These are phyloP conservation scores for Sebastes hubbsi DNA, from an alignment of 2,797 vertebrate genomes.

Conservation along the genomic window DNA sequence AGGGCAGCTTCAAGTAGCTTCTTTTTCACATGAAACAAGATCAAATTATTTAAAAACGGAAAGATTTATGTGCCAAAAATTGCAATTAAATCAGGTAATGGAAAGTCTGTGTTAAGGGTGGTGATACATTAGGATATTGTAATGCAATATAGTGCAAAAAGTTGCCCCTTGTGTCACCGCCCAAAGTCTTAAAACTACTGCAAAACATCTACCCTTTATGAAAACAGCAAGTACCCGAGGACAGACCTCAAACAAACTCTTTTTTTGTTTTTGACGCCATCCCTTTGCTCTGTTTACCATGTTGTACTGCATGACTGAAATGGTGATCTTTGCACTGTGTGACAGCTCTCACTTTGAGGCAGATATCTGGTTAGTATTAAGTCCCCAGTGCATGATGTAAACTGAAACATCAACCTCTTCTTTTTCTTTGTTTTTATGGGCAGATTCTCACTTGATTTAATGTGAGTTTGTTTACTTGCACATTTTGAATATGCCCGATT, in stretches of 20 bases:
- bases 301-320: slow-evolving; percentile 56
- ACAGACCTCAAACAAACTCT: slow-evolving; percentile 1
- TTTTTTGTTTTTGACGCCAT: background rate
- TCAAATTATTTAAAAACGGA: background rate
- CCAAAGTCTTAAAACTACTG: slow-evolving; percentile 18
- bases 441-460: slow-evolving; percentile 39
- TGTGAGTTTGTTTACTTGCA: slow-evolving; percentile 48
- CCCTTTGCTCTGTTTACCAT: slow-evolving; percentile 21
- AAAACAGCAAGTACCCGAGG: background rate
- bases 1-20: slow-evolving; percentile 14
- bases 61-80: slow-evolving; percentile 52
- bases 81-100: background rate
- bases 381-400: slow-evolving; percentile 47
- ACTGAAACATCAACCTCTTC: slow-evolving; percentile 30
- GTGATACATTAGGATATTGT: background rate
- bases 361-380: slow-evolving; percentile 30
- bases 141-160: background rate
- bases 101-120: background rate
- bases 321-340: slow-evolving; percentile 56
- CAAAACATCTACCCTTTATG: slow-evolving; percentile 1
- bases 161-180: background rate
- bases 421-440: slow-evolving; percentile 10
- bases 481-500: slow-evolving; percentile 16
- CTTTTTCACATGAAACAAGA: slow-evolving; percentile 9
- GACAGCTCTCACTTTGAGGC: slow-evolving; percentile 36